Evolutionary conservation across 2,888 invertebrate genomes (phyloP).

Genomic region (Rhopalosiphum nymphaeae): DNA sequence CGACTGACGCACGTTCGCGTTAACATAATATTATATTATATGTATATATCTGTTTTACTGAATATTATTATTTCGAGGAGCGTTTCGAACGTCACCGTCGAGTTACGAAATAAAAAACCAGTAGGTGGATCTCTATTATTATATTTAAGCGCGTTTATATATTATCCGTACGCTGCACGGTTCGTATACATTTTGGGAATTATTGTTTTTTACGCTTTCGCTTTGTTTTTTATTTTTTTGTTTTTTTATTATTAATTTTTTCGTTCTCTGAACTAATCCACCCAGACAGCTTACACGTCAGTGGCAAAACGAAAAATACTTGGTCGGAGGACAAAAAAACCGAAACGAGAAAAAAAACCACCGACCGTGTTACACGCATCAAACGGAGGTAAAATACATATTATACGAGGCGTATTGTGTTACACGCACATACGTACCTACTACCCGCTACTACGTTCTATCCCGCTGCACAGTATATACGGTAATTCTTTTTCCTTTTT

Average conservation of each 20-base stretch:
- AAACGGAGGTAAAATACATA: slow-evolving; percentile 38
- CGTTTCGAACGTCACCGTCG: neutral
- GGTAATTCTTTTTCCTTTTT: neutral
- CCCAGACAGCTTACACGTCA: slow-evolving; percentile 54
- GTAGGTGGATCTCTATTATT: neutral
- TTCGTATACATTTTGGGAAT: neutral
- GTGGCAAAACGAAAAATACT: slow-evolving; percentile 56
- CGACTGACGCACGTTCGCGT: neutral
- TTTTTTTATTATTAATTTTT: neutral
- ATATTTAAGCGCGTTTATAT: neutral
- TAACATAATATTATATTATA: neutral
- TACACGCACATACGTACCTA: slow-evolving; percentile 4
- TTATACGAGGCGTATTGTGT: slow-evolving; percentile 40
- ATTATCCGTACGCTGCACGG: neutral
- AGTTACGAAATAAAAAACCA: slow-evolving; percentile 31
- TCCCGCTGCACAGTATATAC: neutral
- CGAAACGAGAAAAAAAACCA: neutral
- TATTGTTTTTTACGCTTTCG: slow-evolving; percentile 9
- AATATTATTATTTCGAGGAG: slow-evolving; percentile 27
- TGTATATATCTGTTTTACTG: neutral
- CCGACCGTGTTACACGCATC: slow-evolving; percentile 42
- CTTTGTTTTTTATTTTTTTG: neutral
- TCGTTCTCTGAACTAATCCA: slow-evolving; percentile 58
- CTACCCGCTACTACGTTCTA: neutral
- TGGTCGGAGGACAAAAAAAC: neutral